A percentile compares a stretch with the other conserved stretches of the same genome.
These are phyloP conservation scores for Mico argentatus DNA, from an alignment of 2,797 vertebrate genomes.

Conservation along the genomic window DNA sequence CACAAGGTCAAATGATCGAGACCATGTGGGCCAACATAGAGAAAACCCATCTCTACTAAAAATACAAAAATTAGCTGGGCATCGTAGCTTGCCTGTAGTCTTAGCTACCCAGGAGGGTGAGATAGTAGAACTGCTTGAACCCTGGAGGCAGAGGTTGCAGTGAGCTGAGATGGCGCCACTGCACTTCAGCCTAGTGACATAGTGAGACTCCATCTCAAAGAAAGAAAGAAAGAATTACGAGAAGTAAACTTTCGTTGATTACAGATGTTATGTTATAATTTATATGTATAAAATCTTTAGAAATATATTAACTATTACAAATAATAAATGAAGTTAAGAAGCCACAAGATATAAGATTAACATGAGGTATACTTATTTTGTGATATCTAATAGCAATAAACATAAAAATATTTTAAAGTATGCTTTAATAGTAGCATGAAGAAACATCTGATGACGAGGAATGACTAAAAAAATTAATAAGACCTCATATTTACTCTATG, in stretches of 20 bases:
- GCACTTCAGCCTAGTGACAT: too few relatives aligned
- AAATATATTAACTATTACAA: neutral
- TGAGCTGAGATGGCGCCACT: too few relatives aligned
- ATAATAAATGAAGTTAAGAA: neutral
- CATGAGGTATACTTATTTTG: neutral
- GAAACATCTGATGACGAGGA: neutral
- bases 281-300: neutral
- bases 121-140: too few relatives aligned
- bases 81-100: too few relatives aligned
- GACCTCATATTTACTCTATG: neutral
- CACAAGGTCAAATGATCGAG: too few relatives aligned
- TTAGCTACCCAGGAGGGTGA: too few relatives aligned
- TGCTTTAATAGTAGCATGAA: neutral
- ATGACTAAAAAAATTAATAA: neutral
- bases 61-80: too few relatives aligned
- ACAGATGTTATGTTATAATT: neutral
- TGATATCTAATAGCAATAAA: neutral
- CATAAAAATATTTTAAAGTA: neutral
- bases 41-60: too few relatives aligned
- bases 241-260: neutral
- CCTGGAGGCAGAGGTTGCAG: too few relatives aligned
- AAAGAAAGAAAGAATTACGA: neutral
- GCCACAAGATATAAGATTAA: neutral
- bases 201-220: too few relatives aligned
- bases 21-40: too few relatives aligned